phyloP scores from a whole-genome alignment of 1,140 invertebrate species.

The Achatina immaculata region DNA sequence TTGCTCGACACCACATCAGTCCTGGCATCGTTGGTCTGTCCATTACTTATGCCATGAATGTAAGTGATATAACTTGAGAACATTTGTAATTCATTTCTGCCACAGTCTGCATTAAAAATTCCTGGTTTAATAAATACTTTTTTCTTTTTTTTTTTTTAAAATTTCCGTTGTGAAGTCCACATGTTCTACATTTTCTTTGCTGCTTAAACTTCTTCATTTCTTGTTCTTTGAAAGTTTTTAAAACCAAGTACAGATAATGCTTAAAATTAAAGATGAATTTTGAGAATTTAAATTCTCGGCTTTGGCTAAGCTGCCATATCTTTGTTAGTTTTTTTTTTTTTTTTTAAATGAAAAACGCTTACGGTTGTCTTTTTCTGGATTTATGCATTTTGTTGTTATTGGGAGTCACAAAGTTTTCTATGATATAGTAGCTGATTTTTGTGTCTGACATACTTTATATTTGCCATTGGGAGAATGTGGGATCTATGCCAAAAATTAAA shows the following conservation, averaged over 20 bases:
- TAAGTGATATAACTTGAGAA: constrained; percentile 58
- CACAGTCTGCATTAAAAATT: not conserved
- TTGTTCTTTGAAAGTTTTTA: not conserved
- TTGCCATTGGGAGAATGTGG: too few relatives aligned
- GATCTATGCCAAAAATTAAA: too few relatives aligned
- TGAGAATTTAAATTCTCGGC: too few relatives aligned
- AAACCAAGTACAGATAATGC: not conserved
- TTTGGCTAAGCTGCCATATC: too few relatives aligned
- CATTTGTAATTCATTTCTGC: too few relatives aligned
- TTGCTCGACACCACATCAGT: constrained; percentile 68
- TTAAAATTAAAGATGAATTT: not conserved
- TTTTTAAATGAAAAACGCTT: too few relatives aligned
- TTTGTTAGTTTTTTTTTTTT: too few relatives aligned
- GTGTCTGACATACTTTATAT: too few relatives aligned
- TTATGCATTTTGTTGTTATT: too few relatives aligned
- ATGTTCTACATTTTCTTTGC: not conserved
- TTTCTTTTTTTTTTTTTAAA: not conserved
- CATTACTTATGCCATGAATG: constrained; percentile 74
- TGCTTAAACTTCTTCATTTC: not conserved
- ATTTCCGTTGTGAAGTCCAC: not conserved
- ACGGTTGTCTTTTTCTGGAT: too few relatives aligned
- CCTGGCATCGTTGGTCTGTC: constrained; percentile 73
- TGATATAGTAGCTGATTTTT: too few relatives aligned
- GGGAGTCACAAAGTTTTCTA: too few relatives aligned
- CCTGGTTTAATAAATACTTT: not conserved